phyloP scores from a whole-genome alignment of 2,888 invertebrate species.

The Ryuthela nishihirai region DNA sequence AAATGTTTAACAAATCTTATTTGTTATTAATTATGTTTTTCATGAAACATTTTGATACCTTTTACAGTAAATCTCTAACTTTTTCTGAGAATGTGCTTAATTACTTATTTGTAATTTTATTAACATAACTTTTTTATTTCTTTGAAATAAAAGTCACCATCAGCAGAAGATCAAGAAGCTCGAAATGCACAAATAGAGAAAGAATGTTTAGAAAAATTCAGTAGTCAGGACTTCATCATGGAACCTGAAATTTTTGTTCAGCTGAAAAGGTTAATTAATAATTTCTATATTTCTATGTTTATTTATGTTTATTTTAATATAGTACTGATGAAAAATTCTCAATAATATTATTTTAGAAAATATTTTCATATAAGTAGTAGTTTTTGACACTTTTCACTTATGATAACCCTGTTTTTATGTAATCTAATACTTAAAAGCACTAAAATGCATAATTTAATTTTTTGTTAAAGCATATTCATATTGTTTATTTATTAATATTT shows the following conservation, averaged over 20 bases:
- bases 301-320: neutral
- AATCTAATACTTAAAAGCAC: neutral
- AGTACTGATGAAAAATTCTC: neutral
- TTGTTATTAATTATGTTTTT: no score
- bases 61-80: no score
- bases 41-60: no score
- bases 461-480: no score
- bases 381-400: slow-evolving; percentile 1
- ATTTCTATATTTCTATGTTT: neutral
- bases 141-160: slow-evolving; percentile 19
- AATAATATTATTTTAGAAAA: neutral
- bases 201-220: slow-evolving; percentile 88
- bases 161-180: slow-evolving; percentile 32
- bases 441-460: no score
- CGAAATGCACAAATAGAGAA: slow-evolving; percentile 29
- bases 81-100: no score
- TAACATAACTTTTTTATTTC: no score
- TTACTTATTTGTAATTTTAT: no score
- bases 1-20: no score
- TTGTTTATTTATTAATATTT: no score
- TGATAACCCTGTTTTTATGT: neutral
- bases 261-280: slow-evolving; percentile 65
- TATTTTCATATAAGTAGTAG: neutral
- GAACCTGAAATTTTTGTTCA: slow-evolving; percentile 94
- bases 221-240: slow-evolving; percentile 95